phyloP scores from a whole-genome alignment of 2,888 invertebrate species.

The Epinotia ramella region DNA sequence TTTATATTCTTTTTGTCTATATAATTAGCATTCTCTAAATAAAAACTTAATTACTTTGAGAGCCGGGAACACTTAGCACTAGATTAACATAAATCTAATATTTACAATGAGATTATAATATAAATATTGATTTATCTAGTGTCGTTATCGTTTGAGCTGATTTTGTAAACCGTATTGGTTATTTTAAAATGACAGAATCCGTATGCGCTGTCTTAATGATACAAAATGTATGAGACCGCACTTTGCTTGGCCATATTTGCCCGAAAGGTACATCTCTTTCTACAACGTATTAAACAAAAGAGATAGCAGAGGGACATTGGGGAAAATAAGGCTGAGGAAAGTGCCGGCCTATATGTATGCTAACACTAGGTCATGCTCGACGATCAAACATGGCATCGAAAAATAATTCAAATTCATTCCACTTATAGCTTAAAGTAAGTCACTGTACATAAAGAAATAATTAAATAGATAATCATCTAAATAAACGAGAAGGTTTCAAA shows the following conservation, averaged over 20 bases:
- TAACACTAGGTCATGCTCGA: conserved; percentile 52
- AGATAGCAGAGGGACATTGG: neutral
- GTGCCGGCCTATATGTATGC: conserved; percentile 42
- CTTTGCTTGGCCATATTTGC: conserved; percentile 52
- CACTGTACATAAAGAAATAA: conserved; percentile 71
- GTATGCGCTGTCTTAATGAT: conserved; percentile 56
- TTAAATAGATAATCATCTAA: conserved; percentile 73
- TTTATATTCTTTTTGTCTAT: conserved; percentile 65
- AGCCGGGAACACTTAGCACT: conserved; percentile 82
- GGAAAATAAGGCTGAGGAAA: neutral
- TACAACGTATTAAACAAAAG: neutral
- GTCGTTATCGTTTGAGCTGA: conserved; percentile 83
- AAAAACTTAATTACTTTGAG: conserved; percentile 83
- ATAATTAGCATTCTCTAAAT: conserved; percentile 75
- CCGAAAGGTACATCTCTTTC: conserved; percentile 32
- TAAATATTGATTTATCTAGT: conserved; percentile 81
- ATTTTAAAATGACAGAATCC: conserved; percentile 56
- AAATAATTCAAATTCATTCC: conserved; percentile 57
- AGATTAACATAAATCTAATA: conserved; percentile 74
- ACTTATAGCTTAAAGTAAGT: conserved; percentile 61
- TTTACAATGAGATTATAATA: conserved; percentile 83
- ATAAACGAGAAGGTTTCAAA: conserved; percentile 70
- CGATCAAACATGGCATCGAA: conserved; percentile 66
- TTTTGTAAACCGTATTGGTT: conserved; percentile 63
- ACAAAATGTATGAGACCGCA: conserved; percentile 51